phyloP scores from a whole-genome alignment of 92 coral and sea anemone genomes.

The Metridium senile region DNA sequence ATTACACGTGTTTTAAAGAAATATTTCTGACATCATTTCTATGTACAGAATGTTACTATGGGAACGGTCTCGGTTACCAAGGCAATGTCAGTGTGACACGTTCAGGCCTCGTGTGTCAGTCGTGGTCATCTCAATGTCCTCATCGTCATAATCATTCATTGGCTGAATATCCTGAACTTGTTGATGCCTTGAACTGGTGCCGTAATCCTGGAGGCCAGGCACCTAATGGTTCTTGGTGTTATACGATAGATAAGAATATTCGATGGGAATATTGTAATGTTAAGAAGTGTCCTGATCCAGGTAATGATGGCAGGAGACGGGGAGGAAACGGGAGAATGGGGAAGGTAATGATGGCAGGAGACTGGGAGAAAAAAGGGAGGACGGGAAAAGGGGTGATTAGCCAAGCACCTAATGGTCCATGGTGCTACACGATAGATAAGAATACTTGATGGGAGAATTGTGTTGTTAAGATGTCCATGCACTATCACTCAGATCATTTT shows the following conservation, averaged over 20 bases:
- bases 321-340: neutral
- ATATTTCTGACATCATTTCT: conserved; percentile 7
- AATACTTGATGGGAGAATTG: too few relatives aligned
- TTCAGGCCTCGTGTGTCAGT: conserved; percentile 68
- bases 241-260: neutral
- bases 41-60: conserved; percentile 58
- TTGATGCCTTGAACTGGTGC: conserved; percentile 60
- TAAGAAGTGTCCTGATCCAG: conserved; percentile 40
- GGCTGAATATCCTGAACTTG: conserved; percentile 55
- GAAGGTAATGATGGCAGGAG: neutral
- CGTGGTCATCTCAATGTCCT: conserved; percentile 88
- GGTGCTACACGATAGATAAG: too few relatives aligned
- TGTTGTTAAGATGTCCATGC: too few relatives aligned
- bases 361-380: neutral
- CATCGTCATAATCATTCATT: conserved; percentile 67
- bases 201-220: conserved; percentile 65
- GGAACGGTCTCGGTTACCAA: conserved; percentile 61
- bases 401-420: neutral
- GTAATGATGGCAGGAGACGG: neutral
- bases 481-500: too few relatives aligned
- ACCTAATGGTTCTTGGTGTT: conserved; percentile 60
- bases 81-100: conserved; percentile 59
- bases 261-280: conserved; percentile 77
- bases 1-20: too few relatives aligned
- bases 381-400: neutral